Base-by-base conservation (phyloP, 2,888 invertebrate genomes). In the Entomobrya proxima region DNA sequence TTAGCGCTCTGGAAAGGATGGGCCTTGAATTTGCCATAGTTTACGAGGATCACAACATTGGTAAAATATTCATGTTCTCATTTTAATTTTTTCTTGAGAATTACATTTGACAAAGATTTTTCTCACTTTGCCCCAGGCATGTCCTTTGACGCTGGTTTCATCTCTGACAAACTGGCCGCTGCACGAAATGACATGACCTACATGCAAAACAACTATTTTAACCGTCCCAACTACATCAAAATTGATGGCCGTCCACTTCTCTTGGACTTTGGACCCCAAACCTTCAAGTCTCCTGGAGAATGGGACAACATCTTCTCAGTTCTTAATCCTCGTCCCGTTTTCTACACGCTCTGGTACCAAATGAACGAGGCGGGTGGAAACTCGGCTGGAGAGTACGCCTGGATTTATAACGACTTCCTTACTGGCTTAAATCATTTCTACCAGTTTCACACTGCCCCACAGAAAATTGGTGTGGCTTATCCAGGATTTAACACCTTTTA, bases 401-500 rank as follows among this genome's bases (percentile, higher is more conserved):
- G 89, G 89, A 87, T 89, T 55, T 89, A 88, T 64, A 50, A 21
- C 61, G 89, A 89, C 69, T 89, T 88, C 86, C 52, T 87, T n/a
- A 80, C 67, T 2, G 89, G 89, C 1, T 83, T 89, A 3, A 74
- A 61, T 13, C 72, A 89, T 67, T 89, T 89, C 52, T 89, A 89
- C 55, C 40, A 86, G 37, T 87, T 80, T 52, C 84, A 83, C 50
- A 44, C 87, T 9, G 40, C 69, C 2, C 80, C 80, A 7, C 52
- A 77, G 61, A 89, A 89, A 55, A 75, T 89, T 11, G 89, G 88
- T 1, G 87, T 82, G 18, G 82, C 79, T 21, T 89, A 89, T 76
- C 89, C 89, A 11, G 89, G 89, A 7, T 89, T 89, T 61, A 27
- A 87, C n/a, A 87, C 88, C 2, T 89, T 86, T 44, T 89, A 89